phyloP scores from a whole-genome alignment of 1,140 invertebrate genomes.

The Chelonus insularis region DNA sequence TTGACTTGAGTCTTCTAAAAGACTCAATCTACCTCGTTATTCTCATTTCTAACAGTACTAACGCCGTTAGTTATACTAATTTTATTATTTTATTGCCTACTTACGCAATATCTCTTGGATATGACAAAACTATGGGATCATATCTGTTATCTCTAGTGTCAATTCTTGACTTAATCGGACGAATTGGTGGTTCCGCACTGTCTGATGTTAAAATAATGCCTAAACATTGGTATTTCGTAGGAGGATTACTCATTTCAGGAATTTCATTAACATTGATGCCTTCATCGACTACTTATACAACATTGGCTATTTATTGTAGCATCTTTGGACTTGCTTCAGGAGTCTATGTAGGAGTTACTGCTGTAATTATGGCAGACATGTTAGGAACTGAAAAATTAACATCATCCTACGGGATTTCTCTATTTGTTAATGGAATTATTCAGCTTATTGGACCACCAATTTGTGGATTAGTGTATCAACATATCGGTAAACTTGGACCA shows the following conservation, averaged over 20 bases:
- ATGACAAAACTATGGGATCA: slow-evolving; percentile 69
- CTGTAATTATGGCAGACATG: slow-evolving; percentile 84
- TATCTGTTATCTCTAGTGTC: slow-evolving; percentile 78
- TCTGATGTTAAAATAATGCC: slow-evolving; percentile 74
- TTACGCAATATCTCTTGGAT: slow-evolving; percentile 71
- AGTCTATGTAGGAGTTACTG: slow-evolving; percentile 83
- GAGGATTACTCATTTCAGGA: slow-evolving; percentile 75
- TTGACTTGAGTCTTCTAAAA: slow-evolving; percentile 73
- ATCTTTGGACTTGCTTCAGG: slow-evolving; percentile 80
- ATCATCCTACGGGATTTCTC: slow-evolving; percentile 81
- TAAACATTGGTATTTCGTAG: slow-evolving; percentile 80
- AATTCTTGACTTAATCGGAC: slow-evolving; percentile 74
- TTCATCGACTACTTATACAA: slow-evolving; percentile 59
- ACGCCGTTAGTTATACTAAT: slow-evolving; percentile 84
- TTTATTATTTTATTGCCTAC: slow-evolving; percentile 79
- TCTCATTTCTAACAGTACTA: slow-evolving; percentile 79
- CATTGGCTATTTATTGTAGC: slow-evolving; percentile 70
- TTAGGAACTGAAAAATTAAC: slow-evolving; percentile 79
- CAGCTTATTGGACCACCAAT: slow-evolving; percentile 79
- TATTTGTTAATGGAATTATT: slow-evolving; percentile 80
- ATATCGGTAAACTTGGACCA: slow-evolving; percentile 67
- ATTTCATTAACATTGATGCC: slow-evolving; percentile 72
- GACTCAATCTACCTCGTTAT: slow-evolving; percentile 82
- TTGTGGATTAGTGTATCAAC: slow-evolving; percentile 70
- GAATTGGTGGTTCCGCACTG: slow-evolving; percentile 79